Base-by-base conservation (phyloP, 2,797 vertebrate species). In the Crocodylus rhombifer region DNA sequence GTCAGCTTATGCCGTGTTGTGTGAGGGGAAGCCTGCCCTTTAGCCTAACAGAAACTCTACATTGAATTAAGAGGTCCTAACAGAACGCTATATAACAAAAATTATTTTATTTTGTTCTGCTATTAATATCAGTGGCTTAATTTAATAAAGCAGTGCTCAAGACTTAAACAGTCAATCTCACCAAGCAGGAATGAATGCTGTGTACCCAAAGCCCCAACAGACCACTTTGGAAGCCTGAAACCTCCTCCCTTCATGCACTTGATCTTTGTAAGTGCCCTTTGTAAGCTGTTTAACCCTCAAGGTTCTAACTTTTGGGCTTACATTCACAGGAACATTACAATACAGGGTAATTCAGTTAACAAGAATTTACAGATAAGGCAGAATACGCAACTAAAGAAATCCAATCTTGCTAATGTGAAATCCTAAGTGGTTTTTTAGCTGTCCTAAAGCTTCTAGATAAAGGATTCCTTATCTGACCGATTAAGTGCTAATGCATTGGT, bases 401-500 rank as follows among this genome's bases (percentile, higher is more conserved):
- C 12, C 77, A 57, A 57, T 20, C 21, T 0, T 0, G 82, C 57
- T 79, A 90, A 90, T 17, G 65, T 26, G 33, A 30, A 86, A 67
- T 21, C 0, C 0, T 25, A 63, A 63, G 57, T 2, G 18, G 9
- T 67, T 76, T 87, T 21, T 60, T 86, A 83, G 58, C 30, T 23
- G 58, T 12, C 65, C 77, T 62, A 56, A 17, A 60, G 74, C 17
- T 73, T 60, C 93, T 86, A 81, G 0, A 1, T 36, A 9, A 89
- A 90, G 71, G 13, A 86, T 89, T 28, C 18, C 30, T 78, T 80
- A 87, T 1, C 23, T 79, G 71, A 71, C 23, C 33, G 10, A 92
- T 75, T 73, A 92, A 93, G 71, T 80, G 71, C 69, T 94, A 90
- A 58, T 74, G 73, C 56, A 88, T n/a, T 23, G 51, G 26, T 84